Conservation (phyloP, 2,113 vertebrate species). For the Patagioenas fasciata region DNA sequence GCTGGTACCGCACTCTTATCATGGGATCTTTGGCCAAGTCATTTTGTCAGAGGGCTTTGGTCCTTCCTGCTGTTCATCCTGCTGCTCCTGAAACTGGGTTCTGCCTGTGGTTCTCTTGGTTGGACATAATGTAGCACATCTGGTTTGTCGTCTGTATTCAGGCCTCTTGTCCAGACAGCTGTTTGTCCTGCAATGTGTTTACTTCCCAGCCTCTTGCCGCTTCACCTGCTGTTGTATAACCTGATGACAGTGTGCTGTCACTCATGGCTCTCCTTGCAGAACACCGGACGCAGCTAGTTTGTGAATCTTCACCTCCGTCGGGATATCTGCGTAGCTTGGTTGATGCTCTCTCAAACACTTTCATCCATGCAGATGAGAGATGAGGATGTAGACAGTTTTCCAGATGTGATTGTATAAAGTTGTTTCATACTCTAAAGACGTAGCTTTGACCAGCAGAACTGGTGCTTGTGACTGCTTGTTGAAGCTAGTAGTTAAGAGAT, state of each 20-base stretch:
- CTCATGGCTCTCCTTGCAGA: not conserved
- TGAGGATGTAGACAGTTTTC: not conserved
- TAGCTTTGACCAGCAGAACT: not conserved
- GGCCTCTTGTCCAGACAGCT: not conserved
- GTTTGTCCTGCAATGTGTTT: not conserved
- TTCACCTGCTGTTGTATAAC: not conserved
- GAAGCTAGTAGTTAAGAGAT: not conserved
- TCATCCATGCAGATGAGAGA: not conserved
- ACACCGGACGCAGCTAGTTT: not conserved
- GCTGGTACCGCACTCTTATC: not conserved
- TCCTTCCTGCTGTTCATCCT: not conserved
- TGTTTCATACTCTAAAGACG: not conserved
- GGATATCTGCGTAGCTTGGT: not conserved
- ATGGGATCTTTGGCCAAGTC: not conserved
- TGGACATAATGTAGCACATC: fast-evolving
- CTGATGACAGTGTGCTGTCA: not conserved
- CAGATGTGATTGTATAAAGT: not conserved
- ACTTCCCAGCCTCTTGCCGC: not conserved
- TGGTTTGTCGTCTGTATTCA: not conserved
- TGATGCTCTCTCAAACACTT: not conserved
- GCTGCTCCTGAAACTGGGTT: not conserved
- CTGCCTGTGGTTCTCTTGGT: not conserved
- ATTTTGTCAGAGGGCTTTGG: not conserved
- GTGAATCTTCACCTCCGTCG: not conserved
- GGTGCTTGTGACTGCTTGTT: not conserved